A percentile compares a stretch with the other conserved stretches of the same genome.
phyloP scores from a whole-genome alignment of 2,113 vertebrate species.

The Chionodraco myersi region DNA sequence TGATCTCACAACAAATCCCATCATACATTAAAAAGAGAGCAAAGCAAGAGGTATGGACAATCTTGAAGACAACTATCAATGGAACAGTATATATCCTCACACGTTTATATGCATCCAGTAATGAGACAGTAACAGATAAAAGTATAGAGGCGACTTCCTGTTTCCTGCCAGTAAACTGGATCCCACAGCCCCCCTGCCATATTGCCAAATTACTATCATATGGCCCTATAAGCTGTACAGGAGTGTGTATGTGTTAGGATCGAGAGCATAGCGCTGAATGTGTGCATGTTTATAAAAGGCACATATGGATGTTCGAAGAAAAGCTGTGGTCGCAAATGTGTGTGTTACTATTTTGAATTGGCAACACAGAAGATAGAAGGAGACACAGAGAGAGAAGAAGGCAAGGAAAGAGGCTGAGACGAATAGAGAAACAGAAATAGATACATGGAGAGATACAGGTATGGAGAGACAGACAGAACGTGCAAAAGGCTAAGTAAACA shows the following conservation, averaged over 20 bases:
- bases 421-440: not conserved
- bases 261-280: conserved; percentile 18
- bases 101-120: conserved; percentile 10
- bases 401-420: not conserved
- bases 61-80: not conserved
- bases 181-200: conserved; percentile 38
- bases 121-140: conserved; percentile 17
- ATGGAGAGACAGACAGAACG: not conserved
- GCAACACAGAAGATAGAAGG: conserved; percentile 14
- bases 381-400: conserved; percentile 5
- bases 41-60: too few relatives aligned
- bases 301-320: conserved; percentile 63
- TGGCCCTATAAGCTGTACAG: conserved; percentile 29
- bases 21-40: too few relatives aligned
- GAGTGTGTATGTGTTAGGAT: conserved; percentile 22
- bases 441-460: conserved; percentile 22
- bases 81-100: not conserved
- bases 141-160: conserved; percentile 22
- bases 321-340: conserved; percentile 42
- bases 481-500: conserved; percentile 38
- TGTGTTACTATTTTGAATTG: conserved; percentile 37
- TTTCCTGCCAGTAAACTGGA: conserved; percentile 50
- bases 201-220: conserved; percentile 56
- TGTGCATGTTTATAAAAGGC: conserved; percentile 39
- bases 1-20: too few relatives aligned